Percentiles rank a stretch among this genome's conserved stretches.
phyloP scores from a whole-genome alignment of 2,113 vertebrate genomes.

The Salvelinus namaycush region DNA sequence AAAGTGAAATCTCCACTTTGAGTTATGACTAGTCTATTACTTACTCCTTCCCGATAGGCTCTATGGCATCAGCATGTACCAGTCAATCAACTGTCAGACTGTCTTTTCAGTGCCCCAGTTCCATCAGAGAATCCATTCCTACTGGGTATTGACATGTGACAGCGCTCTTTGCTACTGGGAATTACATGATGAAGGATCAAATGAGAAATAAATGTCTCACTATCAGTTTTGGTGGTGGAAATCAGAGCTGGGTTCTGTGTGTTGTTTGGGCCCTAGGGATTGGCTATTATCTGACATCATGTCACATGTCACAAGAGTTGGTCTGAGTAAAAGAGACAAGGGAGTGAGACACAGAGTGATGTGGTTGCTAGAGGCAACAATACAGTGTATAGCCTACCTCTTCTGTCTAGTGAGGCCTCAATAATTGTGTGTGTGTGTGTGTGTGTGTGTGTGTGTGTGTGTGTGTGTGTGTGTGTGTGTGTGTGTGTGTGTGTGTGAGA shows the following conservation, averaged over 20 bases:
- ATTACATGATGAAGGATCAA: neutral
- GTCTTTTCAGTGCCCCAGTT: neutral
- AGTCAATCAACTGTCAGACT: neutral
- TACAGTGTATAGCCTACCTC: neutral
- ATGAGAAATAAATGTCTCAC: neutral
- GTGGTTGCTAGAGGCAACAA: neutral
- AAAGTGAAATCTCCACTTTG: neutral
- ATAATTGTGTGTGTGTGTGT: neutral
- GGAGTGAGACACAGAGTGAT: conserved; percentile 13
- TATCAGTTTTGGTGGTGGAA: neutral
- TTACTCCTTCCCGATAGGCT: neutral
- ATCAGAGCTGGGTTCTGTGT: neutral
- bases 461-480: neutral
- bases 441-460: neutral
- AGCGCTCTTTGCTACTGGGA: neutral
- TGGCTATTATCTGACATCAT: conserved; percentile 35
- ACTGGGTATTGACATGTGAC: neutral
- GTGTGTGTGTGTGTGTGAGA: conserved; percentile 10
- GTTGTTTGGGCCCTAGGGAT: conserved; percentile 21
- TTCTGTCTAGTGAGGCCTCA: neutral
- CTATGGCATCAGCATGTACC: neutral
- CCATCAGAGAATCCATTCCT: neutral
- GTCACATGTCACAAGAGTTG: conserved; percentile 38
- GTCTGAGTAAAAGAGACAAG: conserved; percentile 2
- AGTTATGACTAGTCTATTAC: neutral